Evolutionary conservation across 2,113 vertebrate species (phyloP).

Genomic region (Zosterops borbonicus): DNA sequence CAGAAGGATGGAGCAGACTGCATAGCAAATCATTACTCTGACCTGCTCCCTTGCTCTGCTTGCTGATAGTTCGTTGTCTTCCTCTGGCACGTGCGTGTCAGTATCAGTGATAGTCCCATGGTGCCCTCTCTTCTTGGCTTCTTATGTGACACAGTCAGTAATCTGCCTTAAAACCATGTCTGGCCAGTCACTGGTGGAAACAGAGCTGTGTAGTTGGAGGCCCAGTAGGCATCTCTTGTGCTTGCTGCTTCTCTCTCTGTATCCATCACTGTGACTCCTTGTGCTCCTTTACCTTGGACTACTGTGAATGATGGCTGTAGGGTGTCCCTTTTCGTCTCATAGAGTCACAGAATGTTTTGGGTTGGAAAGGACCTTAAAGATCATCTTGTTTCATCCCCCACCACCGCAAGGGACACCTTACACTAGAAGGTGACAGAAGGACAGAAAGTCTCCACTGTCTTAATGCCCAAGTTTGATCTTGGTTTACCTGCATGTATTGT

Average conservation of each 20-base stretch:
- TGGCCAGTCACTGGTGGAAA: not conserved
- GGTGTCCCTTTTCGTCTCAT: not conserved
- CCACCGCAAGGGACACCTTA: not conserved
- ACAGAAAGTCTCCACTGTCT: not conserved
- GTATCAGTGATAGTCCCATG: not conserved
- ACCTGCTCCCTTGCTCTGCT: not conserved
- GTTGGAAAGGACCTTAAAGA: not conserved
- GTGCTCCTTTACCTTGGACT: not conserved
- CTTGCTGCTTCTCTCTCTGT: not conserved
- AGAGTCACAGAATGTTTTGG: not conserved
- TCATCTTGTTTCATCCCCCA: not conserved
- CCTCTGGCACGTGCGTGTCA: not conserved
- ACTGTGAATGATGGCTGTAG: not conserved
- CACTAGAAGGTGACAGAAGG: not conserved
- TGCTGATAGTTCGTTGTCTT: not conserved
- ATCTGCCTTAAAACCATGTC: not conserved
- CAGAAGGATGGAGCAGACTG: not conserved
- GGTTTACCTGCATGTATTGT: not conserved
- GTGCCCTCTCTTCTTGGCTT: not conserved
- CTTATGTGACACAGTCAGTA: not conserved
- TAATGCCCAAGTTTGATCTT: not conserved
- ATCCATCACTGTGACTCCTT: not conserved
- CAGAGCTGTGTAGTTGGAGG: not conserved
- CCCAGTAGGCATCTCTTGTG: not conserved
- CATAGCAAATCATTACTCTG: not conserved